Evolutionary conservation across 2,888 invertebrate species (phyloP), one percentile per base, ranked within the genome.

Genomic region (Chloroclysta siterata): DNA sequence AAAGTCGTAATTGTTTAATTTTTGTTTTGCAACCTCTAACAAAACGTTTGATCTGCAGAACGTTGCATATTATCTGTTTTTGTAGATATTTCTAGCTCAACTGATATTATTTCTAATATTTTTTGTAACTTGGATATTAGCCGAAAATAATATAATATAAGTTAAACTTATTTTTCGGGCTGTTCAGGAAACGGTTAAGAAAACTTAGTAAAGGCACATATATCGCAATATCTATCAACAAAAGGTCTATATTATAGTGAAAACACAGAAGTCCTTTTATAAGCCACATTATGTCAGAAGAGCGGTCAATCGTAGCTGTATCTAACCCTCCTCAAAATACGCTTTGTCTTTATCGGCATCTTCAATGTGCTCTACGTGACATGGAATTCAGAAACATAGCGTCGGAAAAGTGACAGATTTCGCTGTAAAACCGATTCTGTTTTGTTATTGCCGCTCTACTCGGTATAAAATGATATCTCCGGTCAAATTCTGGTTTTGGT

Each of bases 301-400:
- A 39, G 36, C 63, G 65, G 70, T 68, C 68, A 68, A 65, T 55
- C 53, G 60, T 54, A 53, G 46, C 59, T 57, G 58, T 56, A 53
- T 53, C 39, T 60, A 62, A 74, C 79, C 79, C 75, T 76, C 70
- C 72, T 79, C 76, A 77, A 77, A 74, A 69, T 66, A 63, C 71
- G 73, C 72, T 71, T 75, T 74, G 75, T 75, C 77, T 74, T 74
- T 77, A 77, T 78, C 79, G 71, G 68, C 63, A n/a, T 50, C 44
- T 39, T 39, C 14, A 60, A 60, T 53, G 52, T 60, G 51, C 51
- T 47, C 17, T 51, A 60, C 60, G 60, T 60, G 60, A 60, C 60
- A 39, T 15, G 42, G 51, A 60, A 47, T 47, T 39, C 39, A 47
- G 36, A 1, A 33, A 33, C 7, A 33, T 60, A 15, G 53, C 41